Evolutionary conservation across 2,113 vertebrate species (phyloP), one percentile per base, ranked within the genome.

Genomic region (Athene cunicularia): DNA sequence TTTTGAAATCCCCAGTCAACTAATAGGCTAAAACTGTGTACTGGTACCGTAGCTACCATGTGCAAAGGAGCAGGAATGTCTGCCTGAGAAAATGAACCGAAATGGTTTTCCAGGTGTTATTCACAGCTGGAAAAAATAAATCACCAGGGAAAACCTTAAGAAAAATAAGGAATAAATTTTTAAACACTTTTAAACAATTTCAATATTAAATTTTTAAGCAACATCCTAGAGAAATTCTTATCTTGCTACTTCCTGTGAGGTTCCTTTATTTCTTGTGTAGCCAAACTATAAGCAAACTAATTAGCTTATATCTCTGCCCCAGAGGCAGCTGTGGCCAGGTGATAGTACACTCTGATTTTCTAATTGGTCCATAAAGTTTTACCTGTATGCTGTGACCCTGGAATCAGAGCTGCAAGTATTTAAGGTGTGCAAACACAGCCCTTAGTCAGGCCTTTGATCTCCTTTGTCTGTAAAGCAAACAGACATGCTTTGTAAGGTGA

Each of bases 91-190:
- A 93, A 76, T 45, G 4, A 76, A 3, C 3, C 47, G 12, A 4
- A 72, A 35, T 68, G 45, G 9, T 88, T 73, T 72, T 82, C 8
- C 11, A 64, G 37, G 5, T 82, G 55, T 55, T 85, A 55, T 8
- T 67, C 63, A 56, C 22, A 72, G 6, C 17, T 52, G 14, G 52
- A 41, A 9, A 72, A 60, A 52, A 70, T 20, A 12, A 14, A 21
- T 22, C 37, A 37, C 26, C 23, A 33, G 2, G 7, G 26, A 2
- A 10, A 49, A 49, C 45, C 10, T 0, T 5, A 20, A 43, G 6
- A n/a, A 84, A 87, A 58, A 72, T 5, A 74, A 58, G 19, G 3
- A 21, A 12, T 11, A 16, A 2, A 4, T n/a, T 90, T 80, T 67
- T 4, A 37, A 85, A 58, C 0, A 15, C 14, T 63, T 92, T 39